phyloP scores from a whole-genome alignment of 2,797 vertebrate genomes.

The Platyrinchus mystaceus region DNA sequence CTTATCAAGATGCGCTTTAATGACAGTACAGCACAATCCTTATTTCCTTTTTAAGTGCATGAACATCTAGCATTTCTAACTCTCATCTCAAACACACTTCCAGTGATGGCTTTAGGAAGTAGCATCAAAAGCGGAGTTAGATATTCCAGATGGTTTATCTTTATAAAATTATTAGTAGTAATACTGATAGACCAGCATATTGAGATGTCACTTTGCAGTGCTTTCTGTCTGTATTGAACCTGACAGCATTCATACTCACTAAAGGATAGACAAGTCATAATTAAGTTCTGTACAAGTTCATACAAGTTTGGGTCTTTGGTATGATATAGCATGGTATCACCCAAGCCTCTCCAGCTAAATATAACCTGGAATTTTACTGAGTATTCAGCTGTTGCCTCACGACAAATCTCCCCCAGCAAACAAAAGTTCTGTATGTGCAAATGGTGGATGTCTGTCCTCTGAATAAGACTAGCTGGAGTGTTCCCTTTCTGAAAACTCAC shows the following conservation, averaged over 20 bases:
- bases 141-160: neutral
- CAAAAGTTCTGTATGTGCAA: neutral
- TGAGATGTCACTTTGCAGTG: neutral
- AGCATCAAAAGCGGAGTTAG: neutral
- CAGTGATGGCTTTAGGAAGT: neutral
- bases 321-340: neutral
- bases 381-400: neutral
- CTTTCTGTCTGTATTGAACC: neutral
- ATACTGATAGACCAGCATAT: neutral
- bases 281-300: neutral
- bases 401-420: neutral
- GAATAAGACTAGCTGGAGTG: neutral
- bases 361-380: neutral
- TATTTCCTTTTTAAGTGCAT: neutral
- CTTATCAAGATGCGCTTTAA: neutral
- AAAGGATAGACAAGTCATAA: neutral
- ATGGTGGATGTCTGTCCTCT: neutral
- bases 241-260: neutral
- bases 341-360: neutral
- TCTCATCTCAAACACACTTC: neutral
- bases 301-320: neutral
- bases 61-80: neutral
- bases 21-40: neutral
- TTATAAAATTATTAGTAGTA: neutral
- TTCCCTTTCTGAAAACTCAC: neutral